phyloP scores from a whole-genome alignment of 2,888 invertebrate genomes.

The Cephus pygmeus region DNA sequence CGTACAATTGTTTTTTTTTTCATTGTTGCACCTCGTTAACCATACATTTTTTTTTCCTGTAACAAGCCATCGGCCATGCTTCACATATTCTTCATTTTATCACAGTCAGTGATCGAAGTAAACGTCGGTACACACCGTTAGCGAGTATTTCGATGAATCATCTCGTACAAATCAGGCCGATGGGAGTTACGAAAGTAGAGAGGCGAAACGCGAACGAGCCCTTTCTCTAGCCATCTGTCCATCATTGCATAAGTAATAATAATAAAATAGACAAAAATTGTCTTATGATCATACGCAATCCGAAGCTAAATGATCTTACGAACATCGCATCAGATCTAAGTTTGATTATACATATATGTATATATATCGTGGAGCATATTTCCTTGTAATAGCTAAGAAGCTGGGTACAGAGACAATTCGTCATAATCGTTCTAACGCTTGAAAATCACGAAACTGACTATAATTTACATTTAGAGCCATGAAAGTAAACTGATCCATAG shows the following conservation, averaged over 20 bases:
- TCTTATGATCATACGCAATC: background rate
- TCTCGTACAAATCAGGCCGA: background rate
- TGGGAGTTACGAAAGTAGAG: background rate
- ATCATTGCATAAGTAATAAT: background rate
- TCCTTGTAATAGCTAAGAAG: background rate
- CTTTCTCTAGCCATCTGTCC: conserved; percentile 5
- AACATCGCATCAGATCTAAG: background rate
- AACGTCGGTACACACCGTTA: background rate
- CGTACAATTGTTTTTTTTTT: background rate
- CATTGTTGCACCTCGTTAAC: background rate
- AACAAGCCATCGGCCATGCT: background rate
- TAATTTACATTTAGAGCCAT: background rate
- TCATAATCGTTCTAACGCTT: background rate
- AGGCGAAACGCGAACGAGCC: background rate
- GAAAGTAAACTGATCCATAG: background rate
- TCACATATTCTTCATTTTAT: background rate
- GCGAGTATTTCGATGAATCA: background rate
- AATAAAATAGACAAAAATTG: background rate
- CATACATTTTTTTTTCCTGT: background rate
- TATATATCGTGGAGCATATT: background rate
- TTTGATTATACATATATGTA: background rate
- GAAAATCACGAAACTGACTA: background rate
- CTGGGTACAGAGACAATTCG: background rate
- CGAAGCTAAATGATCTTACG: background rate
- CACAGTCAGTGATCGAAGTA: background rate